phyloP scores from a whole-genome alignment of 2,113 vertebrate species.

The Scortum barcoo region DNA sequence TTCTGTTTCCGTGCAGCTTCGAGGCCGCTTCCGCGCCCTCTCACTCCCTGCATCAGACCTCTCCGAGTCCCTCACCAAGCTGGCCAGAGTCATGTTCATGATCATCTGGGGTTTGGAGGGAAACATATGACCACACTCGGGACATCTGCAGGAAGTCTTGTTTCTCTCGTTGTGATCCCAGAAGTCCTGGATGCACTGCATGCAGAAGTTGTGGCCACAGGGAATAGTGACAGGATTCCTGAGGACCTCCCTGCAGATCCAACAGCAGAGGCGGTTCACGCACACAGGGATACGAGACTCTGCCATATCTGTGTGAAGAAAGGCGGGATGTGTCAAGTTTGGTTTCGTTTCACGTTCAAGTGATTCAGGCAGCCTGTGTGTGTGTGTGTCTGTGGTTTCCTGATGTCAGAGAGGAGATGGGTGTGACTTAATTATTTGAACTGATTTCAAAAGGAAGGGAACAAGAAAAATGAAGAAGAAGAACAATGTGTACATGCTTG shows the following conservation, averaged over 20 bases:
- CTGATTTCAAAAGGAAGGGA: not conserved
- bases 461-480: too few relatives aligned
- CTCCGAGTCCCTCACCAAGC: conserved; percentile 70
- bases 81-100: conserved; percentile 7
- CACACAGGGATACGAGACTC: not conserved
- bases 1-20: conserved; percentile 72
- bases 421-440: conserved; percentile 43
- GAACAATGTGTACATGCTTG: too few relatives aligned
- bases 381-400: not conserved
- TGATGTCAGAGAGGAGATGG: not conserved
- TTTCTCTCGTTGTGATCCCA: not conserved
- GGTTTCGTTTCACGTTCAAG: conserved; percentile 13
- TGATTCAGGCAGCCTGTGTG: too few relatives aligned
- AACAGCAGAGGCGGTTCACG: conserved; percentile 78
- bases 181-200: not conserved
- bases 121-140: conserved; percentile 20
- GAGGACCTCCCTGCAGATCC: conserved; percentile 80
- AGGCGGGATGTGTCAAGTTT: not conserved
- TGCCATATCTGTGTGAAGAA: conserved; percentile 16
- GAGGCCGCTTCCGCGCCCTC: conserved; percentile 79
- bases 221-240: conserved; percentile 82
- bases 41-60: conserved; percentile 10
- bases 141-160: conserved; percentile 6
- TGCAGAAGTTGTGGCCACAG: conserved; percentile 80
- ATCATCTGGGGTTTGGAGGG: conserved; percentile 20